A percentile compares a stretch with the other conserved stretches of the same genome.
Evolutionary conservation across 2,113 vertebrate species (phyloP).

Genomic region (Plestiodon gilberti): DNA sequence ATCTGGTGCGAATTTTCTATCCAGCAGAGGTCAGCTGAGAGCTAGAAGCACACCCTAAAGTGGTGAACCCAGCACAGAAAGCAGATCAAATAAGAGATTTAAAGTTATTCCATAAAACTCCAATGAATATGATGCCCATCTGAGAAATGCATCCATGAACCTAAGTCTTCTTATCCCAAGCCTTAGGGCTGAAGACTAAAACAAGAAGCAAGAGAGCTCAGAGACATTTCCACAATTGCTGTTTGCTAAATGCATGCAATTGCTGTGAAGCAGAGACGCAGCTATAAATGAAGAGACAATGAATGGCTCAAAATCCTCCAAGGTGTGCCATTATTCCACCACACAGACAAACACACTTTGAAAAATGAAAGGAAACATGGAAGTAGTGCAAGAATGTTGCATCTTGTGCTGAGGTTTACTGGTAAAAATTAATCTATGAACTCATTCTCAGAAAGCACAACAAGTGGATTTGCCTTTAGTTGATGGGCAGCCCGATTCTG

Average conservation of each 20-base stretch:
- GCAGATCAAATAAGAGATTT: too few relatives aligned
- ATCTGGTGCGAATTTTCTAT: not conserved
- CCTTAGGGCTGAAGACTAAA: not conserved
- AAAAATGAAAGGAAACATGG: too few relatives aligned
- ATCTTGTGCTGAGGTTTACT: too few relatives aligned
- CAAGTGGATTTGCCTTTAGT: too few relatives aligned
- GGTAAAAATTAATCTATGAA: too few relatives aligned
- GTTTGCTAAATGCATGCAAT: not conserved
- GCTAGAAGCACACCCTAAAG: not conserved
- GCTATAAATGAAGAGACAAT: too few relatives aligned
- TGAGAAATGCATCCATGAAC: not conserved
- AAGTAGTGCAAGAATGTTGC: too few relatives aligned
- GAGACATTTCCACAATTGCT: too few relatives aligned
- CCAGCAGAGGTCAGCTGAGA: slow-evolving; percentile 2
- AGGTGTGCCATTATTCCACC: too few relatives aligned
- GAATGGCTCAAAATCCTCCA: not conserved
- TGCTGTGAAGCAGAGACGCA: not conserved
- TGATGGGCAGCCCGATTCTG: too few relatives aligned
- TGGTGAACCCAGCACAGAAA: not conserved
- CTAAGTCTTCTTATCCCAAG: not conserved
- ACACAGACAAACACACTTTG: too few relatives aligned
- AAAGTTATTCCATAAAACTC: not conserved
- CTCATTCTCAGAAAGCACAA: too few relatives aligned
- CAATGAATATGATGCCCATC: not conserved
- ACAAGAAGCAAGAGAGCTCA: not conserved